A percentile compares a stretch with the other conserved stretches of the same genome.
Evolutionary conservation across 2,888 invertebrate genomes (phyloP).

Genomic region (Aphidius colemani): DNA sequence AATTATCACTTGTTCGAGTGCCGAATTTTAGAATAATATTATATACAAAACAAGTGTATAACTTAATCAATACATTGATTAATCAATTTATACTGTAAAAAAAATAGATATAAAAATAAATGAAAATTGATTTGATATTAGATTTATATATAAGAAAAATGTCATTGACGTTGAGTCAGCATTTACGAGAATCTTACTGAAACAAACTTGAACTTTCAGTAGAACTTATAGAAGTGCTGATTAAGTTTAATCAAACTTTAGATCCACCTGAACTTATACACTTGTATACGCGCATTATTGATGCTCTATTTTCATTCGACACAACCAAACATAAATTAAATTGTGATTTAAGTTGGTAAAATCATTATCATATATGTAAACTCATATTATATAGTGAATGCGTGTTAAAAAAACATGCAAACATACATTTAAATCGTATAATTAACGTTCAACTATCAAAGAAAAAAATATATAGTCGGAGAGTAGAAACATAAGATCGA

Average conservation of each 20-base stretch:
- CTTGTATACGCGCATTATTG: too few species aligned
- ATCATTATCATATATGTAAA: too few species aligned
- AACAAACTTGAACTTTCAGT: background rate
- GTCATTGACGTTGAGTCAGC: background rate
- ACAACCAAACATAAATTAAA: too few species aligned
- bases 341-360: too few species aligned
- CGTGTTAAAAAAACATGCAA: too few species aligned
- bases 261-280: too few species aligned
- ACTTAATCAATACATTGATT: slow-evolving; percentile 2
- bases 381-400: too few species aligned
- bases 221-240: slow-evolving; percentile 11
- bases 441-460: background rate
- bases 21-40: background rate
- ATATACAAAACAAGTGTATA: background rate
- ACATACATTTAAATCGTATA: slow-evolving; percentile 2
- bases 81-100: background rate
- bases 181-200: slow-evolving; percentile 8
- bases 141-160: background rate
- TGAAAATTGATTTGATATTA: background rate
- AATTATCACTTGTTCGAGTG: slow-evolving; percentile 23
- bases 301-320: too few species aligned
- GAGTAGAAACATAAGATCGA: background rate
- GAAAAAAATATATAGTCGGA: slow-evolving; percentile 1
- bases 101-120: background rate
- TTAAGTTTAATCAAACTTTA: slow-evolving; percentile 13